phyloP scores from a whole-genome alignment of 2,113 vertebrate species.

The Pongo pygmaeus region DNA sequence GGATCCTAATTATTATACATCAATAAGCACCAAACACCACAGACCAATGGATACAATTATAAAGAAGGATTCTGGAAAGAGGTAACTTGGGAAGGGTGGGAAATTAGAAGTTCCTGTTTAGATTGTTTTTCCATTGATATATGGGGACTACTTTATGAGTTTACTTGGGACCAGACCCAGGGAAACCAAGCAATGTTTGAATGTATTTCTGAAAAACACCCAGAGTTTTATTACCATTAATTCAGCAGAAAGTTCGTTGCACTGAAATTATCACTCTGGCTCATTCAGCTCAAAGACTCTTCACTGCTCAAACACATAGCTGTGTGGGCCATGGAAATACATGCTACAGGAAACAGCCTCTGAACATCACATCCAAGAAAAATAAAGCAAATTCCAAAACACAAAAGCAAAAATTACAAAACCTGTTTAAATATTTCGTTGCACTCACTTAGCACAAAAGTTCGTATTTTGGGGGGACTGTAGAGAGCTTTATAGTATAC shows the following conservation, averaged over 20 bases:
- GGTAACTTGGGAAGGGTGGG: neutral
- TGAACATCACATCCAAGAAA: neutral
- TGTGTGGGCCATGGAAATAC: neutral
- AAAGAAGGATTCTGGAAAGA: neutral
- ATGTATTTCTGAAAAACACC: constrained; percentile 24
- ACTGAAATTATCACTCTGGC: constrained; percentile 58
- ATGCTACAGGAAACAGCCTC: neutral
- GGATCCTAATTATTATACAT: neutral
- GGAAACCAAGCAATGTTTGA: constrained; percentile 1
- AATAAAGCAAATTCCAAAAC: constrained; percentile 23
- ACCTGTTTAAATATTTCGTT: constrained; percentile 57
- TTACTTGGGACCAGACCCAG: neutral
- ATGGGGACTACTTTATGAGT: neutral
- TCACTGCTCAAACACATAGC: neutral
- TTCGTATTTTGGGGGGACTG: constrained; percentile 18
- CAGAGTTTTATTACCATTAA: constrained; percentile 79
- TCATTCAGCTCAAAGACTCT: constrained; percentile 49
- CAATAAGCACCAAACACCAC: neutral
- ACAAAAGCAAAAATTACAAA: constrained; percentile 69
- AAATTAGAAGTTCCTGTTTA: neutral
- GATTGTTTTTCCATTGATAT: neutral
- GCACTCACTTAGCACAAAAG: constrained; percentile 20
- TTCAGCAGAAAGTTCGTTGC: constrained; percentile 62
- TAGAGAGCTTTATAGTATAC: neutral
- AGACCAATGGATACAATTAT: neutral